Conservation (phyloP, 2,888 invertebrate genomes). For the Ametastegia equiseti region DNA sequence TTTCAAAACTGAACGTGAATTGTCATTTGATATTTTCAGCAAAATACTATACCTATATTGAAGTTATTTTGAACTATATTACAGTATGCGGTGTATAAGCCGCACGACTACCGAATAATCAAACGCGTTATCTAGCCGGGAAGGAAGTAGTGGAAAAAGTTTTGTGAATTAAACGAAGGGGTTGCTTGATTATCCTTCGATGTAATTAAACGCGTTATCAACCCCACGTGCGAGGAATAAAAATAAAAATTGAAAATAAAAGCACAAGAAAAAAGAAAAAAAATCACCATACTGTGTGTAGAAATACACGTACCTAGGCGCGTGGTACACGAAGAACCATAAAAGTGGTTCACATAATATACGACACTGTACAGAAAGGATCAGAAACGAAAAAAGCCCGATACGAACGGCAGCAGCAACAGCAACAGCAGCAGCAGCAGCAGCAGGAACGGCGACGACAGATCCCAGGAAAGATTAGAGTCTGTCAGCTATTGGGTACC, state of each 20-base stretch:
- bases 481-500: conserved; percentile 26
- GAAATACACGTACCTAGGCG: conserved; percentile 52
- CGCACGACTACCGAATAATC: too few species aligned
- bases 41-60: too few species aligned
- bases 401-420: neutral
- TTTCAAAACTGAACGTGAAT: too few species aligned
- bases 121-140: neutral
- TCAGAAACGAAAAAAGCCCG: too few species aligned
- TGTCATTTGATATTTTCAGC: too few species aligned
- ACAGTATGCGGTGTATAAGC: too few species aligned
- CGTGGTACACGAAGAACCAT: conserved; percentile 42
- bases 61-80: too few species aligned
- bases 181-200: neutral
- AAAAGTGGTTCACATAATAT: conserved; percentile 28
- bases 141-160: conserved; percentile 11
- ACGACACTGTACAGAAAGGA: too few species aligned
- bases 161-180: neutral
- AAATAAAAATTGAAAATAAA: neutral
- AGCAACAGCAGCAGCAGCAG: neutral
- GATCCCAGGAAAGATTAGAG: conserved; percentile 38
- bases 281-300: conserved; percentile 42
- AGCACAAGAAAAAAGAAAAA: neutral
- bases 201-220: conserved; percentile 30
- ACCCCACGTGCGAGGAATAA: neutral
- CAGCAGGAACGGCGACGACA: neutral